Percentiles rank a stretch among this genome's conserved stretches.
These are phyloP conservation scores for Seladonia tumulorum DNA, from an alignment of 2,888 invertebrate genomes.

Conservation along the genomic window DNA sequence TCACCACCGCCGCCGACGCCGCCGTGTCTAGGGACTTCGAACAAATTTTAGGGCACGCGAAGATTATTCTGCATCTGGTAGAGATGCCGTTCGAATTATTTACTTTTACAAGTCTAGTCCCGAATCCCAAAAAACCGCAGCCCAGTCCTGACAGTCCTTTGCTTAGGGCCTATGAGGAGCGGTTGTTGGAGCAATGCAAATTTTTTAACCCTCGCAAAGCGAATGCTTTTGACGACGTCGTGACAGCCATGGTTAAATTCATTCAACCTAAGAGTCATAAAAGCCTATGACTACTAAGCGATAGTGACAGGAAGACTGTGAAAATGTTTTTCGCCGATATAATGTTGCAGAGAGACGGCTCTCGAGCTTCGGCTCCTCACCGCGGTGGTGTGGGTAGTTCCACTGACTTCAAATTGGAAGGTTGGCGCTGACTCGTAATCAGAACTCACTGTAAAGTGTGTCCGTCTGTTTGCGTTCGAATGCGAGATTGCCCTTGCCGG, in stretches of 20 bases:
- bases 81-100: neutral
- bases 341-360: no score
- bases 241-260: no score
- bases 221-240: no score
- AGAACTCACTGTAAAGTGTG: neutral
- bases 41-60: neutral
- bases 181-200: neutral
- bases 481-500: conserved; percentile 7
- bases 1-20: neutral
- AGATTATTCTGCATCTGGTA: neutral
- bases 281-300: no score
- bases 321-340: no score
- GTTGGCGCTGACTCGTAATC: no score
- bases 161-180: neutral
- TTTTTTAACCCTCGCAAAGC: neutral
- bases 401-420: no score
- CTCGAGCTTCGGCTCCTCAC: no score
- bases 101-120: neutral
- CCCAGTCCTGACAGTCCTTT: neutral
- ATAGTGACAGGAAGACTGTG: no score
- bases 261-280: no score
- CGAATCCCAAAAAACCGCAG: neutral
- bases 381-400: no score
- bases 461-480: neutral
- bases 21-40: neutral